Base-by-base conservation (phyloP, 2,113 vertebrate genomes). In the Xenus cinereus region DNA sequence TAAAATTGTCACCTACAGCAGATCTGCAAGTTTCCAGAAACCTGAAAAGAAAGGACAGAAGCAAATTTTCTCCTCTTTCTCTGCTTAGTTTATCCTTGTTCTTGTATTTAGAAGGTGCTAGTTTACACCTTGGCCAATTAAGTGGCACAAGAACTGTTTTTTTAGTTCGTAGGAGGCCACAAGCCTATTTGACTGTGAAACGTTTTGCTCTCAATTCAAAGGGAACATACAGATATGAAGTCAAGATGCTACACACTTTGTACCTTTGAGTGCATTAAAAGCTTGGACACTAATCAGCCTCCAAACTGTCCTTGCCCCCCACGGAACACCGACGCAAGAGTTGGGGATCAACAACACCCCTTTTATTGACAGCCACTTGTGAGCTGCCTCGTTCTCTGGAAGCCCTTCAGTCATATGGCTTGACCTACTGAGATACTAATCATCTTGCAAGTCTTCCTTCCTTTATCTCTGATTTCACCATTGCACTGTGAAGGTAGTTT, bases 271-370 rank as follows among this genome's bases (percentile, higher is more conserved):
- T 2, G 4, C 39, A n/a, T 18, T 62, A 51, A 21, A 82, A 60
- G 35, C 62, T 72, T 1, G 1, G 45, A 24, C 30, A 64, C n/a
- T 32, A 46, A 9, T n/a, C 30, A 63, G 45, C 39, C 60, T 80
- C 46, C 51, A 71, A 74, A 56, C 3, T 33, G 28, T 35, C 46
- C 59, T 59, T 63, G 17, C 14, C 59, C 43, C 92, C 76, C 76
- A 28, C 0, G 1, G 33, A 33, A 22, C 35, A 72, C 2, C 8
- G 2, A n/a, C 0, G 0, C 3, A 64, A 72, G 43, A 80, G 28
- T 54, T 57, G 37, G 10, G 27, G 18, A n/a, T 80, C 72, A 84
- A 88, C 19, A 88, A 73, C 50, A 69, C 3, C 22, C 63, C 45
- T 63, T 71, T 46, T n/a, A 26, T 2, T 28, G 57, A 68, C 2